Percentiles rank a stretch among this genome's conserved stretches.
Conservation (phyloP, 2,888 invertebrate species). For the Formica aserva region DNA sequence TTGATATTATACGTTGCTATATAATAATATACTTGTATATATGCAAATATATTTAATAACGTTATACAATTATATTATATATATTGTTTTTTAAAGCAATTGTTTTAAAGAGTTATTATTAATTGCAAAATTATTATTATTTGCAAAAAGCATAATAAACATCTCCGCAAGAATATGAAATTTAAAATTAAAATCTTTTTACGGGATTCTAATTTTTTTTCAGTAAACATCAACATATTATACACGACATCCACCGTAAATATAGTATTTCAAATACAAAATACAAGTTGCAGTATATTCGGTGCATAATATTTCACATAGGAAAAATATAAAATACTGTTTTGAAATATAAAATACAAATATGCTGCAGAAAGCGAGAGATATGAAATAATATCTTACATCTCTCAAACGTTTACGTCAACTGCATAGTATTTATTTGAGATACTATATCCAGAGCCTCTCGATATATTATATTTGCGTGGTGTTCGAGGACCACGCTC, state of each 20-base stretch:
- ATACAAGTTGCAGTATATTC: background rate
- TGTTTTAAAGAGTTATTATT: background rate
- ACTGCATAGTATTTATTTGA: background rate
- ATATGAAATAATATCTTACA: background rate
- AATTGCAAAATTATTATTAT: background rate
- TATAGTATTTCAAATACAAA: background rate
- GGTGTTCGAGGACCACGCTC: constrained; percentile 77
- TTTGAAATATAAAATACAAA: background rate
- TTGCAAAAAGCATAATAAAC: background rate
- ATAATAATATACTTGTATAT: too few relatives aligned
- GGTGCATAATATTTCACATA: background rate
- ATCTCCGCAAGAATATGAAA: background rate
- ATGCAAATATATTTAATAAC: background rate
- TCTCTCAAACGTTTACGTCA: background rate
- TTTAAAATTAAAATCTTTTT: background rate
- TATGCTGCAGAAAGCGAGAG: background rate
- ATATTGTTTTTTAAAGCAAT: too few relatives aligned
- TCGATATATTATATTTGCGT: background rate
- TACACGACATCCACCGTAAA: background rate
- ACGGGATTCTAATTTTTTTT: background rate
- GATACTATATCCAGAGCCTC: background rate
- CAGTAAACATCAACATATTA: background rate
- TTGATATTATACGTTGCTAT: background rate
- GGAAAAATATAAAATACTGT: background rate
- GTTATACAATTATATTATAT: background rate